These are phyloP conservation scores for Falco berigora DNA, from an alignment of 2,797 vertebrate genomes.

Conservation along the genomic window DNA sequence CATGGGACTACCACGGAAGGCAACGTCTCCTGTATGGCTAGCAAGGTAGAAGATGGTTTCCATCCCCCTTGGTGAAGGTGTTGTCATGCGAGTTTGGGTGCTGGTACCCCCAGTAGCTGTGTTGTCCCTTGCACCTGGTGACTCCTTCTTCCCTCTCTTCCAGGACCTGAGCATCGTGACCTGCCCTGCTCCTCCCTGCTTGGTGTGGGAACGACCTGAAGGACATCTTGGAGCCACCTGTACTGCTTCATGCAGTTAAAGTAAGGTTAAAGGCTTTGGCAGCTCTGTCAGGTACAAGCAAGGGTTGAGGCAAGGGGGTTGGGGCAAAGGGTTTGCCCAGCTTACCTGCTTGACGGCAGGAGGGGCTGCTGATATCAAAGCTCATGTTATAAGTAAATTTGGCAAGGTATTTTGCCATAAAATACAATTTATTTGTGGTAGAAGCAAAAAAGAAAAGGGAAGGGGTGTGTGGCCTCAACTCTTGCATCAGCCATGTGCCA, in stretches of 20 bases:
- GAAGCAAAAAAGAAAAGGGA: neutral
- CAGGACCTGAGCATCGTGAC: neutral
- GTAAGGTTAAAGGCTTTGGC: conserved; percentile 42
- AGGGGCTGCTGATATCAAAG: neutral
- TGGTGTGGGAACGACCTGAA: neutral
- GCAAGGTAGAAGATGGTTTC: neutral
- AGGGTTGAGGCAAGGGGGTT: neutral
- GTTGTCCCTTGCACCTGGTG: neutral
- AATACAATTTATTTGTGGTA: neutral
- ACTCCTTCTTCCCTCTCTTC: neutral
- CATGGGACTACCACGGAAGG: neutral
- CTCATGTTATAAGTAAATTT: neutral
- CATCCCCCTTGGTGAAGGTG: neutral
- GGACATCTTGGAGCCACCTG: conserved; percentile 12
- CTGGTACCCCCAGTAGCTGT: neutral
- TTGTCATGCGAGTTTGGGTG: neutral
- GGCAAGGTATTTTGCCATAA: neutral
- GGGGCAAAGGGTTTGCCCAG: neutral
- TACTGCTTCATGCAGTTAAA: conserved; percentile 70
- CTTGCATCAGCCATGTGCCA: neutral
- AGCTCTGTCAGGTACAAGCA: neutral
- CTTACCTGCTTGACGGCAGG: neutral
- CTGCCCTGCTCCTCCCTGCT: neutral
- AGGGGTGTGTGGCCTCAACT: neutral
- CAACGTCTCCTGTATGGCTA: neutral